phyloP scores from a whole-genome alignment of 2,113 vertebrate genomes.

The Pelecanus crispus region DNA sequence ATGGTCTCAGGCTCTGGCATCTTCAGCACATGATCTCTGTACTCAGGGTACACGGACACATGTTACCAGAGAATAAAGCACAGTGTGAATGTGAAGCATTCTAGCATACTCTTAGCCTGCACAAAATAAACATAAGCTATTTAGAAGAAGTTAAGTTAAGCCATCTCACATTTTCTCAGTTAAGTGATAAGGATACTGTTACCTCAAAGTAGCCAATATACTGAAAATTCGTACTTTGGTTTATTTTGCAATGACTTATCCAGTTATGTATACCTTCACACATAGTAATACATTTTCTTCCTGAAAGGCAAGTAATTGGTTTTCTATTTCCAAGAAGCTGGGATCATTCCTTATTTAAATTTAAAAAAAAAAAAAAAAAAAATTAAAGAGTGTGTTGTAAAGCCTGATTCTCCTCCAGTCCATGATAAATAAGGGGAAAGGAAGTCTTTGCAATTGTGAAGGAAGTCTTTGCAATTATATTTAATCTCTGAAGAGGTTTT shows the following conservation, averaged over 20 bases:
- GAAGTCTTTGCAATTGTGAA: background rate
- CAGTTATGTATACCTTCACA: background rate
- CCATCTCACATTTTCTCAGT: background rate
- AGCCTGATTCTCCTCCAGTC: background rate
- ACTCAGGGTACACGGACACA: background rate
- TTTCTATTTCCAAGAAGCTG: background rate
- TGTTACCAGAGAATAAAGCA: background rate
- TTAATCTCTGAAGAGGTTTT: background rate
- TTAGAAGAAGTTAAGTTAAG: background rate
- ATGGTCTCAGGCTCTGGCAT: background rate
- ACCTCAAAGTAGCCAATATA: background rate
- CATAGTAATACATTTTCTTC: background rate
- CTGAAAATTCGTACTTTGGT: background rate
- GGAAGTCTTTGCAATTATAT: background rate
- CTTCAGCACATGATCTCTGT: background rate
- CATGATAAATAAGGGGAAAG: background rate
- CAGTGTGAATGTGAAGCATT: background rate
- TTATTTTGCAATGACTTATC: background rate
- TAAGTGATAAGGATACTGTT: background rate
- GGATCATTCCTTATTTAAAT: background rate
- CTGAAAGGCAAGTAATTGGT: background rate
- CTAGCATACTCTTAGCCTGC: background rate
- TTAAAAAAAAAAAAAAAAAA: background rate
- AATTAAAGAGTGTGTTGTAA: background rate
- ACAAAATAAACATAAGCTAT: background rate